A percentile compares a stretch with the other conserved stretches of the same genome.
Conservation (phyloP, 2,113 vertebrate species). For the Larimichthys crocea region DNA sequence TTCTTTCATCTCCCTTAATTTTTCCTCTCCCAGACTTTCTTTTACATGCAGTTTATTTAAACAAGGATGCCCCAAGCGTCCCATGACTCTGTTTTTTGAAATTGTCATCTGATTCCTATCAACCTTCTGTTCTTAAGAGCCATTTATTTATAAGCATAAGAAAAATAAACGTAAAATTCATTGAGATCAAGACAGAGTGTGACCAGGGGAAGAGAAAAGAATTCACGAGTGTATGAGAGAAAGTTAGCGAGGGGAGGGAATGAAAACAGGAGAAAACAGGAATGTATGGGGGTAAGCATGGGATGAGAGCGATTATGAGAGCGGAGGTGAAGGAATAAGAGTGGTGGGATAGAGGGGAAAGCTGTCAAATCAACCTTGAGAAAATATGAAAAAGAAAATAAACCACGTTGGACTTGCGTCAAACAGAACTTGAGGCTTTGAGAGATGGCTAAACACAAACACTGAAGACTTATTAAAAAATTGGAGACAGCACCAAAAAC, state of each 20-base stretch:
- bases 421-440: conserved; percentile 49
- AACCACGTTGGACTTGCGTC: conserved; percentile 68
- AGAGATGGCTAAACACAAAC: conserved; percentile 52
- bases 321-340: conserved; percentile 67
- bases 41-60: conserved; percentile 59
- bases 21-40: conserved; percentile 32
- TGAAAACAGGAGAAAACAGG: conserved; percentile 54
- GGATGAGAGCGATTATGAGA: conserved; percentile 70
- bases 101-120: conserved; percentile 58
- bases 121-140: conserved; percentile 51
- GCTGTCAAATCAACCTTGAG: conserved; percentile 75
- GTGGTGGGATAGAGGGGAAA: conserved; percentile 56
- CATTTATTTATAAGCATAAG: conserved; percentile 76
- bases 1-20: conserved; percentile 5
- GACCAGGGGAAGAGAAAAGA: conserved; percentile 13
- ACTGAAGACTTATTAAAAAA: conserved; percentile 51
- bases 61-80: conserved; percentile 45
- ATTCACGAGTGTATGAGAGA: conserved; percentile 42
- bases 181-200: conserved; percentile 51
- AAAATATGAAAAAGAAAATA: conserved; percentile 80
- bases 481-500: conserved; percentile 25
- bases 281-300: conserved; percentile 64
- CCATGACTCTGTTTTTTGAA: conserved; percentile 61
- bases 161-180: conserved; percentile 75
- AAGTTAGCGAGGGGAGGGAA: conserved; percentile 13